These are phyloP conservation scores for Labeo catla DNA, from an alignment of 2,113 vertebrate genomes.

Conservation along the genomic window DNA sequence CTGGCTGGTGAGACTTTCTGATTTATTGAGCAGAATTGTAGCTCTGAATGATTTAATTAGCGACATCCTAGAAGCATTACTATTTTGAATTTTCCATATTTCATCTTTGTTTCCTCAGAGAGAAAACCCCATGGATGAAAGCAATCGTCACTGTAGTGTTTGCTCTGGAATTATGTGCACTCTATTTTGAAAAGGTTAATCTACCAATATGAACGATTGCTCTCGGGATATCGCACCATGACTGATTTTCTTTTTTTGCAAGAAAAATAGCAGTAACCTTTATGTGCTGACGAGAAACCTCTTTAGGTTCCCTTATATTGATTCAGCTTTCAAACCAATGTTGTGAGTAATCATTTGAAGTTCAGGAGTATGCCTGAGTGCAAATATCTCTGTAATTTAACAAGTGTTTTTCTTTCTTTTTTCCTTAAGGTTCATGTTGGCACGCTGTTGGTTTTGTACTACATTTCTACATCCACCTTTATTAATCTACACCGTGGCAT, in stretches of 20 bases:
- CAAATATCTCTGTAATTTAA: slow-evolving; percentile 23
- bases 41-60: background rate
- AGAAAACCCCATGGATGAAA: background rate
- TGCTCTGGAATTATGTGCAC: slow-evolving; percentile 18
- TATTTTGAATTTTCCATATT: background rate
- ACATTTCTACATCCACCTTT: background rate
- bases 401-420: background rate
- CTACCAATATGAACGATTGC: slow-evolving; percentile 47
- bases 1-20: background rate
- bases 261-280: slow-evolving; percentile 48
- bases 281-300: slow-evolving; percentile 36
- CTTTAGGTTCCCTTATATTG: slow-evolving; percentile 32
- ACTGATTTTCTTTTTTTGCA: slow-evolving; percentile 34
- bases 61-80: background rate
- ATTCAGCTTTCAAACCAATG: slow-evolving; percentile 35
- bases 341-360: background rate
- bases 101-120: background rate
- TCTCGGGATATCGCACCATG: background rate
- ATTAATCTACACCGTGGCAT: background rate
- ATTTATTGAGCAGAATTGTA: background rate
- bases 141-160: slow-evolving; percentile 1
- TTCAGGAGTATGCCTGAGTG: slow-evolving; percentile 6
- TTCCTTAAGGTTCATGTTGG: background rate
- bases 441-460: background rate
- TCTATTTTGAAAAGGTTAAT: slow-evolving; percentile 51